Conservation (phyloP, 2,113 vertebrate species). For the Triplophysa tibetana region DNA sequence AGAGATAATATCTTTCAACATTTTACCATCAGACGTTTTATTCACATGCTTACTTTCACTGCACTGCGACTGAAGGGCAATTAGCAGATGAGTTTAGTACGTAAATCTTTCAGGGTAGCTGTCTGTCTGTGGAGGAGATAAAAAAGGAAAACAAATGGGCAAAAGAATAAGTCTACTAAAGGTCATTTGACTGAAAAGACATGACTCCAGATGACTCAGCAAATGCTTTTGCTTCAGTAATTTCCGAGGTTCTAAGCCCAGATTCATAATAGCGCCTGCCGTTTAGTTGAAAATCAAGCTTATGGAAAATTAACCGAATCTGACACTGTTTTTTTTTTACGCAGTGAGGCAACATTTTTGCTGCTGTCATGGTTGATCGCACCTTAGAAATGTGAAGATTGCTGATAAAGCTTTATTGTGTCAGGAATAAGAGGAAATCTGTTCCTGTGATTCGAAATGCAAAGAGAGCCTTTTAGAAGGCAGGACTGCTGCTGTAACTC, state of each 20-base stretch:
- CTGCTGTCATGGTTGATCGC: constrained; percentile 12
- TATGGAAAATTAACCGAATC: not conserved
- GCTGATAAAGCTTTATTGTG: constrained; percentile 20
- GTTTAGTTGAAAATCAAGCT: constrained; percentile 5
- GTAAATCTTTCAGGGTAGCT: not conserved
- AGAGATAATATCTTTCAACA: constrained; percentile 42
- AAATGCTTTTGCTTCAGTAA: not conserved
- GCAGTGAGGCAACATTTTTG: constrained; percentile 1
- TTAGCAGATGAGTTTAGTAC: not conserved
- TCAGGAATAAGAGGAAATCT: not conserved
- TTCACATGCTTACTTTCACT: not conserved
- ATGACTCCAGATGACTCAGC: not conserved
- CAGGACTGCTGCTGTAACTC: constrained; percentile 9
- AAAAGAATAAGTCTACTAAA: not conserved
- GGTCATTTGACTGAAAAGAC: no score
- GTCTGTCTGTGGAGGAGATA: not conserved
- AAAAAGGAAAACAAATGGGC: not conserved
- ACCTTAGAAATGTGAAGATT: constrained; percentile 20
- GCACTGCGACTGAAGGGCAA: constrained; percentile 11
- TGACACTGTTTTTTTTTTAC: not conserved
- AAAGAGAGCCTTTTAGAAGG: constrained; percentile 16
- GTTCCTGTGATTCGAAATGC: constrained; percentile 23
- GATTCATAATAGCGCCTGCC: not conserved
- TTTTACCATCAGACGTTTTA: constrained; percentile 30
- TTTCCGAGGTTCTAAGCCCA: not conserved